Conservation (phyloP, 2,113 vertebrate genomes). For the Hucho hucho region DNA sequence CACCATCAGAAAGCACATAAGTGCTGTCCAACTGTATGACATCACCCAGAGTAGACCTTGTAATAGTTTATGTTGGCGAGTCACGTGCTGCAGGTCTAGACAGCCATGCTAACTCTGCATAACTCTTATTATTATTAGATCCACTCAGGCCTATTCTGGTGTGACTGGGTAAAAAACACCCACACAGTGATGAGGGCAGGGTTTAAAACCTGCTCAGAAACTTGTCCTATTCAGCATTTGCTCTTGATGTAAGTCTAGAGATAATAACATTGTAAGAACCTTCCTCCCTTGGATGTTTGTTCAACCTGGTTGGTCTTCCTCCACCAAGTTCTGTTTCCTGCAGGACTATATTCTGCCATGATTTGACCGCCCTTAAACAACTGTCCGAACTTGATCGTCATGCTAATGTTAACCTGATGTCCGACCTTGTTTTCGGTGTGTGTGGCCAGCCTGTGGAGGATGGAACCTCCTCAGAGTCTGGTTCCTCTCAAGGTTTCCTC, state of each 20-base stretch:
- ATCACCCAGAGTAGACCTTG: slow-evolving; percentile 6
- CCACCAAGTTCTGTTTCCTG: background rate
- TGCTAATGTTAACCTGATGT: background rate
- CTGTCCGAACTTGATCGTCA: background rate
- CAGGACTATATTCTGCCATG: background rate
- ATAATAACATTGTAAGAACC: too few species aligned
- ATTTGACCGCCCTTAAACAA: background rate
- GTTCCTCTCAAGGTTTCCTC: too few species aligned
- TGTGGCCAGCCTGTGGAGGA: too few species aligned
- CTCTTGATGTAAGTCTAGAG: too few species aligned
- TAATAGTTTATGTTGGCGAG: background rate
- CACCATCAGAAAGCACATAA: background rate
- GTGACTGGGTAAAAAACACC: background rate
- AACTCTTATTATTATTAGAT: slow-evolving; percentile 25
- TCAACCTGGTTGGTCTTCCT: background rate
- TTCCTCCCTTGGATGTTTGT: background rate
- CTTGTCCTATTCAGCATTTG: background rate
- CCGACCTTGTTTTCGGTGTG: too few species aligned
- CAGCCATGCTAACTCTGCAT: background rate
- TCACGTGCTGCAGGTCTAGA: slow-evolving; percentile 17
- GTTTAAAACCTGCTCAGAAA: too few species aligned
- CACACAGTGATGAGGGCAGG: background rate
- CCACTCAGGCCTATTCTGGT: background rate
- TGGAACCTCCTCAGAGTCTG: too few species aligned
- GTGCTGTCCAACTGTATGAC: background rate